These are phyloP conservation scores for Lynx canadensis DNA, from an alignment of 2,113 vertebrate genomes.

Conservation along the genomic window DNA sequence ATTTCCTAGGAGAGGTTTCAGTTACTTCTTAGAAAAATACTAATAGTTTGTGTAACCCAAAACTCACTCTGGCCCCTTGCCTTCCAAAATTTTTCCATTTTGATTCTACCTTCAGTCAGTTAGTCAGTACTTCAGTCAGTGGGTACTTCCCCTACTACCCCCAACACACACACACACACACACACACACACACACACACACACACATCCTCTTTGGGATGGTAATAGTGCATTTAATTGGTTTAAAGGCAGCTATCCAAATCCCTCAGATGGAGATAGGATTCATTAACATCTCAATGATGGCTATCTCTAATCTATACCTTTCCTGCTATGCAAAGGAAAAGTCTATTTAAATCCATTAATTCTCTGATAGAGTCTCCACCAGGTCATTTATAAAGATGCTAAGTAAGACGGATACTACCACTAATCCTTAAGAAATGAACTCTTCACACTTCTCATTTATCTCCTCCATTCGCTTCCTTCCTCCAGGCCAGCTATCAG, in stretches of 20 bases:
- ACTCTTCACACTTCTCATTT: neutral
- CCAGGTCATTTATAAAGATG: neutral
- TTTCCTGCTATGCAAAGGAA: slow-evolving; percentile 8
- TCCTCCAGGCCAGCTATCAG: neutral
- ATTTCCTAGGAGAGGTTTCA: neutral
- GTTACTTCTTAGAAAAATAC: neutral
- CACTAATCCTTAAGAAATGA: neutral
- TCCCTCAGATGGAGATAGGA: neutral
- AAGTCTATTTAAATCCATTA: neutral
- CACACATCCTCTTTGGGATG: neutral
- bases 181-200: neutral
- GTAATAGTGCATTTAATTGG: neutral
- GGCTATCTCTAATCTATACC: slow-evolving; percentile 27
- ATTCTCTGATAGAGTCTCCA: neutral
- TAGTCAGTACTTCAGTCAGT: neutral
- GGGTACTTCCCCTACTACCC: neutral
- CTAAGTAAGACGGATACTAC: neutral
- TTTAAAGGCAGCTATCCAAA: neutral
- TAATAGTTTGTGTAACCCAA: neutral
- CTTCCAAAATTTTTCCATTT: neutral
- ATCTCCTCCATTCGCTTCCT: neutral
- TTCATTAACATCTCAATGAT: slow-evolving; percentile 15
- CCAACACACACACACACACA: neutral
- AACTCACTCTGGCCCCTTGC: neutral
- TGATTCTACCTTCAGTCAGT: neutral